Conservation (phyloP, 2,113 vertebrate species). For the Ptilorrhoa leucosticta region DNA sequence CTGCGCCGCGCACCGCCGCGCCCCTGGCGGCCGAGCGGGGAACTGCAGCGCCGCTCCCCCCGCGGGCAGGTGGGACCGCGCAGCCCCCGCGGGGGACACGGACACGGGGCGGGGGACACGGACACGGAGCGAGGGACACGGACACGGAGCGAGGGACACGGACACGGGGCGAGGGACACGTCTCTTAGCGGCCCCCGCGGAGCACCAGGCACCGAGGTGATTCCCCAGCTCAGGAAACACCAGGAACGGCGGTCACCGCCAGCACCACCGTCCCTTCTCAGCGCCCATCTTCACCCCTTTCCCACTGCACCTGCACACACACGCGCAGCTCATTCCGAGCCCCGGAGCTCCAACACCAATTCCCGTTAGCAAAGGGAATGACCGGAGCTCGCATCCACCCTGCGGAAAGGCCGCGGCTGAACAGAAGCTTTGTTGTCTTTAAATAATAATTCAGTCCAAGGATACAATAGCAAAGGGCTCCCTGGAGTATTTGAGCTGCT, state of each 20-base stretch:
- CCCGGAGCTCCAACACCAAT: background rate
- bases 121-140: background rate
- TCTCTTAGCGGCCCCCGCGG: background rate
- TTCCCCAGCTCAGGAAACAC: background rate
- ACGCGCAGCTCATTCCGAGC: background rate
- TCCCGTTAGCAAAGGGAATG: background rate
- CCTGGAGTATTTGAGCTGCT: background rate
- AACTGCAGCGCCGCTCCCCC: background rate
- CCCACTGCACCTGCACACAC: background rate
- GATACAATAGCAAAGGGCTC: background rate
- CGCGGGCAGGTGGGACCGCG: background rate
- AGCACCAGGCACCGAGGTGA: background rate
- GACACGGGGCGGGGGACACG: background rate
- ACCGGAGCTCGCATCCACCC: background rate
- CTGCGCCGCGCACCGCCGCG: background rate
- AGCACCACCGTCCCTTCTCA: no score
- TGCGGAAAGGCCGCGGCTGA: background rate
- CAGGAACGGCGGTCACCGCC: background rate
- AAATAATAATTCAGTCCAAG: background rate
- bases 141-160: background rate
- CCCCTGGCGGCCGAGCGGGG: background rate
- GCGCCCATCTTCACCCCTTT: background rate
- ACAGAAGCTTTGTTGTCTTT: slow-evolving; percentile 1
- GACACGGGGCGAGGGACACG: no score
- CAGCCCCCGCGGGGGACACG: background rate